Conservation (phyloP, 23 tunicate species). For the Corella eumyota region DNA sequence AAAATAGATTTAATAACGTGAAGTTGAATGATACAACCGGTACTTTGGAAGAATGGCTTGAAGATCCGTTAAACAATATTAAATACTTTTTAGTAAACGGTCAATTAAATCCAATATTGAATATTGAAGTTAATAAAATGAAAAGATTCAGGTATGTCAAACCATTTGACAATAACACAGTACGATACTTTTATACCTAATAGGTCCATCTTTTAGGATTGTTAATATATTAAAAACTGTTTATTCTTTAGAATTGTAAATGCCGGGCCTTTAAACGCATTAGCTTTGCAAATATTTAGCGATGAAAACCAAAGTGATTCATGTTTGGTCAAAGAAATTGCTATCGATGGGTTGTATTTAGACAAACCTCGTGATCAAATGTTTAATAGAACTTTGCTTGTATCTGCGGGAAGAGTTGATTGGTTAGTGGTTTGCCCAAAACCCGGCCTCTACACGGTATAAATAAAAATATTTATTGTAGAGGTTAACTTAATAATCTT, state of each 20-base stretch:
- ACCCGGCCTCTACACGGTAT: slow-evolving; percentile 40
- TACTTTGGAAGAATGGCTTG: slow-evolving; percentile 38
- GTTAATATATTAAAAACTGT: not conserved
- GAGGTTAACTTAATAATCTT: not conserved
- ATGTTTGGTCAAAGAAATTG: slow-evolving; percentile 45
- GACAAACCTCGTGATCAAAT: slow-evolving; percentile 25
- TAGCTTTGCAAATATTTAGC: slow-evolving; percentile 20
- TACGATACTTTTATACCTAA: too few relatives aligned
- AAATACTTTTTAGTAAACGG: slow-evolving; percentile 28
- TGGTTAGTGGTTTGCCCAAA: slow-evolving; percentile 44
- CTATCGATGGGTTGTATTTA: slow-evolving; percentile 56
- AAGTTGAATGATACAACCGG: not conserved
- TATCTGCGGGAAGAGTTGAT: slow-evolving; percentile 41
- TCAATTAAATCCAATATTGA: slow-evolving; percentile 9
- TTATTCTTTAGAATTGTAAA: slow-evolving; percentile 24
- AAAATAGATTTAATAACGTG: slow-evolving; percentile 16
- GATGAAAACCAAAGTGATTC: not conserved
- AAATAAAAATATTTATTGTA: too few relatives aligned
- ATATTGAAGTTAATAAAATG: slow-evolving; percentile 3
- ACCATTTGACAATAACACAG: not conserved
- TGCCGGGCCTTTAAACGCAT: slow-evolving; percentile 36
- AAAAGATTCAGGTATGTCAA: slow-evolving; percentile 29
- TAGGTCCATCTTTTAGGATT: too few relatives aligned
- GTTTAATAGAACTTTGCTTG: slow-evolving; percentile 14
- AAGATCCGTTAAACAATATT: slow-evolving; percentile 26